phyloP scores from a whole-genome alignment of 1,140 invertebrate species.

The Triops cancriformis region DNA sequence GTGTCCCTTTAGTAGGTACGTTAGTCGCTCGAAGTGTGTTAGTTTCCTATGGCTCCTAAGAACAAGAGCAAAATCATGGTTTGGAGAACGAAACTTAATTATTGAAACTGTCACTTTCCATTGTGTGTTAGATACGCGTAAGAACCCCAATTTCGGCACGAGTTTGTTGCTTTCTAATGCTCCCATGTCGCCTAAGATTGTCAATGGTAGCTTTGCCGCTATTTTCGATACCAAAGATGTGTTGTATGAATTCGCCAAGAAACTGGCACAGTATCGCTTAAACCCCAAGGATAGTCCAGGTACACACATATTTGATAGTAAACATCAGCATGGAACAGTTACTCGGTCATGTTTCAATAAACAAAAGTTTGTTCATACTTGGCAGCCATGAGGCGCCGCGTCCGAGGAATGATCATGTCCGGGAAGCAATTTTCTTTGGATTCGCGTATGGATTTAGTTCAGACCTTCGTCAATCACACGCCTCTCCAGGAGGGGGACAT shows the following conservation, averaged over 20 bases:
- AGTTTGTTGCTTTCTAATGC: slow-evolving; percentile 86
- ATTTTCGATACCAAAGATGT: slow-evolving; percentile 84
- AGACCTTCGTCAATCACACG: slow-evolving; percentile 39
- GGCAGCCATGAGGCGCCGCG: slow-evolving; percentile 65
- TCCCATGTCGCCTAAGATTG: slow-evolving; percentile 93
- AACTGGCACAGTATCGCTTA: slow-evolving; percentile 56
- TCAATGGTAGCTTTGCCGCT: slow-evolving; percentile 91
- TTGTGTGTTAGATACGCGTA: slow-evolving; percentile 23
- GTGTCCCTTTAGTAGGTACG: slow-evolving; percentile 12
- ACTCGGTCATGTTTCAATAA: not conserved
- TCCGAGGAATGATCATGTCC: slow-evolving; percentile 74
- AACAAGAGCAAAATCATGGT: not conserved
- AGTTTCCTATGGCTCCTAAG: not conserved
- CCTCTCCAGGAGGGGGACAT: not conserved
- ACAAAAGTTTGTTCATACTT: not conserved
- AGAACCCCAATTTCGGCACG: slow-evolving; percentile 71
- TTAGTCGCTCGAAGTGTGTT: not conserved
- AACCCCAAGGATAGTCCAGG: slow-evolving; percentile 68
- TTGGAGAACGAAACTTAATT: not conserved
- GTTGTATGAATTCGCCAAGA: slow-evolving; percentile 62
- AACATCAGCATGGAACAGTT: not conserved
- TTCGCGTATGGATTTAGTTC: slow-evolving; percentile 82
- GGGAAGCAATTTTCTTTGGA: slow-evolving; percentile 80
- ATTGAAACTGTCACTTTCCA: not conserved
- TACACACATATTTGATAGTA: slow-evolving; percentile 36